Conservation (phyloP, 2,888 invertebrate genomes). For the Caenorhabditis zanzibari region DNA sequence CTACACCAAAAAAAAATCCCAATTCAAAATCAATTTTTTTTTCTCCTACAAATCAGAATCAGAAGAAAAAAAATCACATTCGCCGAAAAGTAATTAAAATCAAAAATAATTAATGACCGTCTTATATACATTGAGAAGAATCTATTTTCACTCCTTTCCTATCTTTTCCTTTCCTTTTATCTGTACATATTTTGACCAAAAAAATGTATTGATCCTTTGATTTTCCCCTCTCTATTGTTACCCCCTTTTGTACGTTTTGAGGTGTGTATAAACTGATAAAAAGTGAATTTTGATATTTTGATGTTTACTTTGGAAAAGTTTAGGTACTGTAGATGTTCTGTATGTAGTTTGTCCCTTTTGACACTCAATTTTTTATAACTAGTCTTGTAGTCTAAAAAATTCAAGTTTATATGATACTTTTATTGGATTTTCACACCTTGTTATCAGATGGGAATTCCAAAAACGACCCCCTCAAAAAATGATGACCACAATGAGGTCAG, state of each 20-base stretch:
- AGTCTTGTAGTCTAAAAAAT: background rate
- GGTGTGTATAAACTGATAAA: background rate
- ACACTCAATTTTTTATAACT: background rate
- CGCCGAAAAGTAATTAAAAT: too few species aligned
- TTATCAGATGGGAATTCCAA: background rate
- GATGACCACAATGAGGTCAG: conserved; percentile 20
- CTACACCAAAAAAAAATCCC: too few species aligned
- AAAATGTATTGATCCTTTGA: conserved; percentile 7
- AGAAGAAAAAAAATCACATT: too few species aligned
- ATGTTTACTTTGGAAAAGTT: background rate
- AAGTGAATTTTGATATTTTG: conserved; percentile 19
- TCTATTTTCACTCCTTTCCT: background rate
- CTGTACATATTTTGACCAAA: background rate
- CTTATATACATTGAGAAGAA: too few species aligned
- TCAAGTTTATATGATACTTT: background rate
- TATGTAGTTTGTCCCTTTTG: background rate
- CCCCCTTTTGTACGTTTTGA: background rate
- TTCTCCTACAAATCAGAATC: too few species aligned
- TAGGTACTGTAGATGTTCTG: background rate
- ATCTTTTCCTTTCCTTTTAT: background rate
- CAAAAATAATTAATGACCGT: too few species aligned
- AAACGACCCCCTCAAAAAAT: too few species aligned
- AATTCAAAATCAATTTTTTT: too few species aligned
- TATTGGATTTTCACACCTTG: background rate
- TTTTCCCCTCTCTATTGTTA: background rate